Percentiles rank a stretch among this genome's conserved stretches.
Evolutionary conservation across 2,113 vertebrate genomes (phyloP).

Genomic region (Mastomys natalensis): DNA sequence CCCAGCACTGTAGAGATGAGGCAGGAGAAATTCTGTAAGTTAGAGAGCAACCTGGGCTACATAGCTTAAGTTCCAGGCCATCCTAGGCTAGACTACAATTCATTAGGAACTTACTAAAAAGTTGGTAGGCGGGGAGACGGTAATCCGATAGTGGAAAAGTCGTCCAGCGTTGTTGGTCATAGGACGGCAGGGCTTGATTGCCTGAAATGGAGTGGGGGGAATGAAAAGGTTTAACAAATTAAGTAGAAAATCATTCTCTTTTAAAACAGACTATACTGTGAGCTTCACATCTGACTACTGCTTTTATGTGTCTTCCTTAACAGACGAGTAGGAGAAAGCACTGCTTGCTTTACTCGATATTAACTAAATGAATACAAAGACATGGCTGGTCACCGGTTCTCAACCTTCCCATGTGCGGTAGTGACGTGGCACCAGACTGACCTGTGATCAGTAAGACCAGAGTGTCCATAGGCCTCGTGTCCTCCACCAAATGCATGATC

Average conservation of each 20-base stretch:
- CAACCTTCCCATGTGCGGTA: neutral
- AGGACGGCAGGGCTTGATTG: slow-evolving; percentile 93
- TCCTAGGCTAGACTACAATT: slow-evolving; percentile 2
- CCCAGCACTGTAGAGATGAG: neutral
- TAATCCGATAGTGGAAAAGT: slow-evolving; percentile 98
- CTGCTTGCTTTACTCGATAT: neutral
- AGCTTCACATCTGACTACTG: neutral
- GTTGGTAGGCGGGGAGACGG: slow-evolving; percentile 98
- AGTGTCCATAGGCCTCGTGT: neutral
- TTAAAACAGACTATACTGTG: neutral
- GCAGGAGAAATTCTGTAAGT: neutral
- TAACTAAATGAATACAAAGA: neutral
- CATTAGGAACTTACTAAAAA: slow-evolving; percentile 92
- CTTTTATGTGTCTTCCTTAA: neutral
- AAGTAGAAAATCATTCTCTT: slow-evolving; percentile 34
- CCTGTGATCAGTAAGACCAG: neutral
- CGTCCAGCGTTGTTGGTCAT: slow-evolving; percentile 98
- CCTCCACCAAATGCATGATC: neutral
- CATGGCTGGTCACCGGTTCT: neutral
- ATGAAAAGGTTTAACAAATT: neutral
- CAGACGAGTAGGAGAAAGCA: neutral
- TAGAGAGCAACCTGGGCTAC: neutral
- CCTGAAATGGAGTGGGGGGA: slow-evolving; percentile 85
- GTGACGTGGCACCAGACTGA: neutral
- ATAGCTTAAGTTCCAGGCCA: neutral